Evolutionary conservation across 2,113 vertebrate genomes (phyloP), one percentile per base, ranked within the genome.

Genomic region (Lethenteron reissneri): DNA sequence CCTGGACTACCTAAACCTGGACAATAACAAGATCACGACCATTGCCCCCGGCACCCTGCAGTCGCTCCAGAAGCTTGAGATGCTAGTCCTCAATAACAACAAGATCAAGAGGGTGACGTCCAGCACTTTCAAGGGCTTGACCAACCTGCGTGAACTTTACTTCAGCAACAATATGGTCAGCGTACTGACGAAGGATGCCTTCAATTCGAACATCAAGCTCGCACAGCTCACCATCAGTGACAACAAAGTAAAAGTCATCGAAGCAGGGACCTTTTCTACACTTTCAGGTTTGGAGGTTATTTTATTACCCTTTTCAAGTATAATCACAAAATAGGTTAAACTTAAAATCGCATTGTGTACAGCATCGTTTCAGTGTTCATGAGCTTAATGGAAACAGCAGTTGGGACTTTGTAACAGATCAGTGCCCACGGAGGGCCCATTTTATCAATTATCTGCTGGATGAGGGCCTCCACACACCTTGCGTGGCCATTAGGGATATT

Each of bases 81-180:
- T 83, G 79, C 64, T 84, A 72, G 82, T 85, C 70, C 75, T 84
- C 6, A 83, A 85, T 74, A 83, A 83, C 74, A 85, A 85, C 77
- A 73, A 79, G 19, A 76, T 84, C n/a, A 72, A 77, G 15, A 76
- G 78, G 3, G 60, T 84, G 70, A 79, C 57, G 1, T 15, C 69
- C 2, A 74, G 78, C 56, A 72, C 71, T 57, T 72, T 85, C 57
- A 75, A 82, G 56, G 83, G 81, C 41, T 74, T 85, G 70, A 72
- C 12, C 12, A 82, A 77, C 56, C 59, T 85, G 25, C 80, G 82
- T 78, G 82, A 84, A 73, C 78, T 85, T 14, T 83, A 83, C 74
- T 58, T 85, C 72, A 82, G 82, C 75, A 85, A 82, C 75, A 85
- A 85, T 8, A 64, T 77, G 59, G 76, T 84, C 57, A 74, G 80